Conservation (phyloP, 2,888 invertebrate genomes). For the Hipparchia sbordonii region DNA sequence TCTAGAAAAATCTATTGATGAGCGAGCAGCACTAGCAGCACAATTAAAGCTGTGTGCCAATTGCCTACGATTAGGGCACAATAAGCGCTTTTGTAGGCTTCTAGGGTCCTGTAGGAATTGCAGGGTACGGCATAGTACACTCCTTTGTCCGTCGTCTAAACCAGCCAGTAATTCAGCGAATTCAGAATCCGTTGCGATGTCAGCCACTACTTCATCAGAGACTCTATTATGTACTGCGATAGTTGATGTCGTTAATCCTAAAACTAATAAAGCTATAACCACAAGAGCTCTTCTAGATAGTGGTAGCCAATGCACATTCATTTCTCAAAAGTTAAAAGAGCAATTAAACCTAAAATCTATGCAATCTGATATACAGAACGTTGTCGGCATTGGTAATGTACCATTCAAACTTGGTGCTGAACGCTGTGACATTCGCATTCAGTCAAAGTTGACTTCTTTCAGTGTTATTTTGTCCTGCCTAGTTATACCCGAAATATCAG, state of each 20-base stretch:
- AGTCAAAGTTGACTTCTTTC: too few species aligned
- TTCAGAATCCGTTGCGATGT: not conserved
- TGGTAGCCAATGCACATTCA: not conserved
- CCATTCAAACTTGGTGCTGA: not conserved
- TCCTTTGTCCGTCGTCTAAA: too few species aligned
- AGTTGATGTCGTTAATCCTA: not conserved
- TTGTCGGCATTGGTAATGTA: not conserved
- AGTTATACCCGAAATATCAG: too few species aligned
- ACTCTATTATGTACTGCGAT: not conserved
- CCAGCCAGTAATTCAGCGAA: too few species aligned
- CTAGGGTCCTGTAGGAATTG: not conserved
- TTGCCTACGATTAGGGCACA: not conserved
- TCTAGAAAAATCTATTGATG: too few species aligned
- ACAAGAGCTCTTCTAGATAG: too few species aligned
- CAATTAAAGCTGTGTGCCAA: not conserved
- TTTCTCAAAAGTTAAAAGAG: not conserved
- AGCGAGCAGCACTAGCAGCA: not conserved
- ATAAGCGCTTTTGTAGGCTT: not conserved
- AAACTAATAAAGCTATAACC: too few species aligned
- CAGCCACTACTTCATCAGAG: not conserved
- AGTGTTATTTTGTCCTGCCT: too few species aligned
- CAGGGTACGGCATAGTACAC: not conserved
- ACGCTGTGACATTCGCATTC: too few species aligned
- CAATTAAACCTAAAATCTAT: not conserved
- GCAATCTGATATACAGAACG: not conserved